phyloP scores from a whole-genome alignment of 1,140 invertebrate species.

The Cydia splendana region DNA sequence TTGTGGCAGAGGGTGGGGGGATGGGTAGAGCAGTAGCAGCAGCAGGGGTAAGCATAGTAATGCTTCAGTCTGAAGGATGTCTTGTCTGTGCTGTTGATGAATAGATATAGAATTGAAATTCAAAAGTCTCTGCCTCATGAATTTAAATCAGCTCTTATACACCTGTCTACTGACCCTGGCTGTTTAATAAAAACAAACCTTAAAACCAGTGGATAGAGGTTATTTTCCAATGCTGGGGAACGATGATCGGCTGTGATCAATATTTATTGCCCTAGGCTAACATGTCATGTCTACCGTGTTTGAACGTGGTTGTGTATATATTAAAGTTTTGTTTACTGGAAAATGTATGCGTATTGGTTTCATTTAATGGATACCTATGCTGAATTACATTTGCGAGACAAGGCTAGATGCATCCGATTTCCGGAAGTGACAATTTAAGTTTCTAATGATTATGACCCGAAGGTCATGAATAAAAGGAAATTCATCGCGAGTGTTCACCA shows the following conservation, averaged over 20 bases:
- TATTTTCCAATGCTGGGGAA: neutral
- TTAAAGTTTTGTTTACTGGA: slow-evolving; percentile 26
- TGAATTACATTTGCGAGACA: too few species aligned
- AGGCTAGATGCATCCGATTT: too few species aligned
- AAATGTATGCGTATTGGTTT: neutral
- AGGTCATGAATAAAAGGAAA: too few species aligned
- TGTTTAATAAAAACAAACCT: neutral
- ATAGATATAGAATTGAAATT: slow-evolving; percentile 19
- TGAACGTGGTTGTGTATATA: slow-evolving; percentile 24
- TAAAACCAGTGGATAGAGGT: neutral
- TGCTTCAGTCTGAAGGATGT: too few species aligned
- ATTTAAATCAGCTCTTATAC: slow-evolving; percentile 16
- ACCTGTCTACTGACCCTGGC: neutral
- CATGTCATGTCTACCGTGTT: slow-evolving; percentile 26
- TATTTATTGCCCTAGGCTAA: slow-evolving; percentile 29
- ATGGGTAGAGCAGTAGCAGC: too few species aligned
- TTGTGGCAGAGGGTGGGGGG: too few species aligned
- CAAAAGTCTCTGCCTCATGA: slow-evolving; percentile 28
- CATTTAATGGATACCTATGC: neutral
- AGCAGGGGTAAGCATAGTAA: too few species aligned
- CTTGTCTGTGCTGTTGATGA: slow-evolving; percentile 14
- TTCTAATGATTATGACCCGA: too few species aligned
- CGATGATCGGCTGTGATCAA: slow-evolving; percentile 12
- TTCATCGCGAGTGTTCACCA: too few species aligned
- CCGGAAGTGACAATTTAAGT: too few species aligned